phyloP scores from a whole-genome alignment of 2,888 invertebrate species.

The Ditula angustiorana region DNA sequence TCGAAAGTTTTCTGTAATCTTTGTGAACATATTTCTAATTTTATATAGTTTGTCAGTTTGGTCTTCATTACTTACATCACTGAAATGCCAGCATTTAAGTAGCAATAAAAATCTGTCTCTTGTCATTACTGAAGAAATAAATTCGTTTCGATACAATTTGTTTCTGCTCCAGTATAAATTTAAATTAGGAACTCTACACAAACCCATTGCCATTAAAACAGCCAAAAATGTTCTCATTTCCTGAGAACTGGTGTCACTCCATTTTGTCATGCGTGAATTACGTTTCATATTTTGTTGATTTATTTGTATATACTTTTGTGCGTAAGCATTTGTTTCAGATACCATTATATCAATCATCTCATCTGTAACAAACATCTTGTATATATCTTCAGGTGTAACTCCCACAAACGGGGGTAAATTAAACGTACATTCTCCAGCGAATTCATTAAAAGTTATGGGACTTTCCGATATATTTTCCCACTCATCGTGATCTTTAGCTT shows the following conservation, averaged over 20 bases:
- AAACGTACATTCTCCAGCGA: too few relatives aligned
- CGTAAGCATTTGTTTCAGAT: conserved; percentile 42
- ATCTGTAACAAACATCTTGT: conserved; percentile 42
- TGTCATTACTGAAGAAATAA: conserved; percentile 36
- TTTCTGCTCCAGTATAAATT: conserved; percentile 39
- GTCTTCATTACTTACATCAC: conserved; percentile 16
- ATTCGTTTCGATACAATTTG: conserved; percentile 42
- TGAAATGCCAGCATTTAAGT: conserved; percentile 43
- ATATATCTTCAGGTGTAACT: conserved; percentile 6
- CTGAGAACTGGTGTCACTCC: conserved; percentile 33
- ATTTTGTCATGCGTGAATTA: conserved; percentile 39
- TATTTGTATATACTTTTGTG: conserved; percentile 36
- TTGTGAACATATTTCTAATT: conserved; percentile 26
- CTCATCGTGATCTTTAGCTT: too few relatives aligned
- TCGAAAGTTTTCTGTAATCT: conserved; percentile 33
- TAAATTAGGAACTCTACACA: conserved; percentile 35
- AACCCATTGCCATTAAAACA: conserved; percentile 37
- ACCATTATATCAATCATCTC: conserved; percentile 42
- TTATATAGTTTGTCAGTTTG: conserved; percentile 36
- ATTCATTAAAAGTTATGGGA: too few relatives aligned
- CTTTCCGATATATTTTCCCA: too few relatives aligned
- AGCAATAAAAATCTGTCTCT: conserved; percentile 42
- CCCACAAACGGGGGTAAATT: too few relatives aligned
- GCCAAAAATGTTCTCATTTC: conserved; percentile 41
- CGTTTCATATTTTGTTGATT: conserved; percentile 41